Evolutionary conservation across 1,140 invertebrate species (phyloP).

Genomic region (Drosophila neocordata): DNA sequence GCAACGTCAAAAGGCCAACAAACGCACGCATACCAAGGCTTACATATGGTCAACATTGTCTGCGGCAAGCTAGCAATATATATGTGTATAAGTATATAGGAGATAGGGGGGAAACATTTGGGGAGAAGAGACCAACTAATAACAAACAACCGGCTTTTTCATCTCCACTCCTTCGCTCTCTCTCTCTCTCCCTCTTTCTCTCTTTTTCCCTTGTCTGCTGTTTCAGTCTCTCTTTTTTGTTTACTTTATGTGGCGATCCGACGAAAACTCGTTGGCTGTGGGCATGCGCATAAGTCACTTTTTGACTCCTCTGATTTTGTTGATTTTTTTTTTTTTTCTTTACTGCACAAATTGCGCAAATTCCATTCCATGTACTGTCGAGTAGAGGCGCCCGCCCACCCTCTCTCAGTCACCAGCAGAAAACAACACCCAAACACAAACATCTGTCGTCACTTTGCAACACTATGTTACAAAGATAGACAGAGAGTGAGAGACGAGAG

Average conservation of each 20-base stretch:
- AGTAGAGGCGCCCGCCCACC: slow-evolving; percentile 26
- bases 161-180: slow-evolving; percentile 37
- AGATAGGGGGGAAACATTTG: background rate
- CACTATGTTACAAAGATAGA: slow-evolving; percentile 32
- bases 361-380: slow-evolving; percentile 61
- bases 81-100: background rate
- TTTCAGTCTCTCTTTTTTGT: slow-evolving; percentile 33
- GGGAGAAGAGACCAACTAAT: slow-evolving; percentile 54
- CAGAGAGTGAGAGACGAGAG: background rate
- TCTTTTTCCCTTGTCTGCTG: slow-evolving; percentile 7
- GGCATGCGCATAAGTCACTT: slow-evolving; percentile 72
- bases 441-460: slow-evolving; percentile 67
- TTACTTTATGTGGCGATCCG: slow-evolving; percentile 55
- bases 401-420: background rate
- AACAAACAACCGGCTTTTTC: slow-evolving; percentile 76
- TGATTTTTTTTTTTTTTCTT: slow-evolving; percentile 17
- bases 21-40: slow-evolving; percentile 61
- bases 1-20: slow-evolving; percentile 73
- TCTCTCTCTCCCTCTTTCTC: background rate
- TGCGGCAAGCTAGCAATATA: slow-evolving; percentile 4
- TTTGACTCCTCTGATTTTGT: slow-evolving; percentile 25
- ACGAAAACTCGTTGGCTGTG: slow-evolving; percentile 28
- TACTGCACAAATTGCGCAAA: slow-evolving; percentile 67
- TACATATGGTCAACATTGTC: slow-evolving; percentile 66
- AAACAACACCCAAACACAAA: slow-evolving; percentile 13